Evolutionary conservation across 2,113 vertebrate species (phyloP).

Genomic region (Channa argus): DNA sequence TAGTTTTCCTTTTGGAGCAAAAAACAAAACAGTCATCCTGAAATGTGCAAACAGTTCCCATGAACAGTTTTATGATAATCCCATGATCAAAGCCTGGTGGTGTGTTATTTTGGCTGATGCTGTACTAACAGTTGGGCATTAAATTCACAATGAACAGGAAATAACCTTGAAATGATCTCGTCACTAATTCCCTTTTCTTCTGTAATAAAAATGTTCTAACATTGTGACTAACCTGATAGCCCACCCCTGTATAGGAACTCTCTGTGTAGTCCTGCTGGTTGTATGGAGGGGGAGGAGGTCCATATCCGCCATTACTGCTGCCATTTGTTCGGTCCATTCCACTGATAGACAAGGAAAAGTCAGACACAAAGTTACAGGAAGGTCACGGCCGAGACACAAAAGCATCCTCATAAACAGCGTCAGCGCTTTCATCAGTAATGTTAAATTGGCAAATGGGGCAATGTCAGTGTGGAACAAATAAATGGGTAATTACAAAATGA

Average conservation of each 20-base stretch:
- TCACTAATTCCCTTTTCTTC: not conserved
- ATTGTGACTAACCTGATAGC: constrained; percentile 57
- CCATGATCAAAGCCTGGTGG: constrained; percentile 18
- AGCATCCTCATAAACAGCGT: constrained; percentile 3
- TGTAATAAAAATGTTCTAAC: not conserved
- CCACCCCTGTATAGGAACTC: constrained; percentile 22
- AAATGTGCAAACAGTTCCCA: not conserved
- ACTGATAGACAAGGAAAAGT: not conserved
- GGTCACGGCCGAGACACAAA: constrained; percentile 14
- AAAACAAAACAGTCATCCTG: constrained; percentile 9
- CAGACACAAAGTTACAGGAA: constrained; percentile 5
- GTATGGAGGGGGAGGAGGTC: constrained; percentile 62
- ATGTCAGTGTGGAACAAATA: constrained; percentile 59
- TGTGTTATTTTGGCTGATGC: constrained; percentile 3
- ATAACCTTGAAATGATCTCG: not conserved
- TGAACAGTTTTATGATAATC: constrained; percentile 18
- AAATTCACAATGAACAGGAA: not conserved
- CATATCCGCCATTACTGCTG: constrained; percentile 8
- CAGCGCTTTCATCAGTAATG: constrained; percentile 36
- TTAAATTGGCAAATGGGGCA: constrained; percentile 36
- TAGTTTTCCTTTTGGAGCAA: not conserved
- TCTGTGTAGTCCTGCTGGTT: constrained; percentile 26
- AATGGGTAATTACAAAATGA: constrained; percentile 66
- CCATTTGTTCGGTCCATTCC: constrained; percentile 51
- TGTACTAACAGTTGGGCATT: not conserved